phyloP scores from a whole-genome alignment of 2,797 vertebrate genomes.

The Typhlichthys eigenmanni region DNA sequence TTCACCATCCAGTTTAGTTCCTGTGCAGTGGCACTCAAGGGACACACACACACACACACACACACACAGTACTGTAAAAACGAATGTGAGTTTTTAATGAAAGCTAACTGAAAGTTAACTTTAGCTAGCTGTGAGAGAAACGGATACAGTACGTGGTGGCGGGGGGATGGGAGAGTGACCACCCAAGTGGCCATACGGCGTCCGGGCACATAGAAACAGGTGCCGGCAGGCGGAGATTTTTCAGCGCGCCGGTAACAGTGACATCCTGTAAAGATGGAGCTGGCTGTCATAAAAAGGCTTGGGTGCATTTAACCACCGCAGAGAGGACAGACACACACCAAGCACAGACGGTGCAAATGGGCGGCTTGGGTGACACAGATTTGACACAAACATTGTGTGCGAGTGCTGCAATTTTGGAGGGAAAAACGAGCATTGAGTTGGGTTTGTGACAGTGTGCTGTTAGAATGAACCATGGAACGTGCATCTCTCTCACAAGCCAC shows the following conservation, averaged over 20 bases:
- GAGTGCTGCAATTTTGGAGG: slow-evolving; percentile 33
- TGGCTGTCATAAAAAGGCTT: slow-evolving; percentile 42
- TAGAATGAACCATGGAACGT: slow-evolving; percentile 38
- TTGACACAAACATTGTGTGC: slow-evolving; percentile 41
- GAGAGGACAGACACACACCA: slow-evolving; percentile 47
- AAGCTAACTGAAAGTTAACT: slow-evolving; percentile 7
- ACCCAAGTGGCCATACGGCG: slow-evolving; percentile 67
- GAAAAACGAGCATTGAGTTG: slow-evolving; percentile 35
- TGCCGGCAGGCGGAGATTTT: slow-evolving; percentile 52
- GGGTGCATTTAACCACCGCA: slow-evolving; percentile 37
- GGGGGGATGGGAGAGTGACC: slow-evolving; percentile 42
- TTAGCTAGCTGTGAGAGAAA: slow-evolving; percentile 48
- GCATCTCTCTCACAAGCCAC: slow-evolving; percentile 33
- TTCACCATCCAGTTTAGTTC: slow-evolving; percentile 42
- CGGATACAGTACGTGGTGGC: slow-evolving; percentile 3
- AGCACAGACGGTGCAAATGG: slow-evolving; percentile 31
- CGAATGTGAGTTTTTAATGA: too few species aligned
- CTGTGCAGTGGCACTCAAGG: slow-evolving; percentile 4
- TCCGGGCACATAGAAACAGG: slow-evolving; percentile 24
- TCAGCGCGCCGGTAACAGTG: slow-evolving; percentile 23
- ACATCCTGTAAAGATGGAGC: slow-evolving; percentile 2
- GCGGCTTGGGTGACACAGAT: slow-evolving; percentile 27
- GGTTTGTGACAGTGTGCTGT: slow-evolving; percentile 33
- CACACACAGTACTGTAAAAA: slow-evolving; percentile 11
- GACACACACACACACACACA: slow-evolving; percentile 1